These are phyloP conservation scores for Chamaetylas fuelleborni DNA, from an alignment of 2,113 vertebrate genomes.

Conservation along the genomic window DNA sequence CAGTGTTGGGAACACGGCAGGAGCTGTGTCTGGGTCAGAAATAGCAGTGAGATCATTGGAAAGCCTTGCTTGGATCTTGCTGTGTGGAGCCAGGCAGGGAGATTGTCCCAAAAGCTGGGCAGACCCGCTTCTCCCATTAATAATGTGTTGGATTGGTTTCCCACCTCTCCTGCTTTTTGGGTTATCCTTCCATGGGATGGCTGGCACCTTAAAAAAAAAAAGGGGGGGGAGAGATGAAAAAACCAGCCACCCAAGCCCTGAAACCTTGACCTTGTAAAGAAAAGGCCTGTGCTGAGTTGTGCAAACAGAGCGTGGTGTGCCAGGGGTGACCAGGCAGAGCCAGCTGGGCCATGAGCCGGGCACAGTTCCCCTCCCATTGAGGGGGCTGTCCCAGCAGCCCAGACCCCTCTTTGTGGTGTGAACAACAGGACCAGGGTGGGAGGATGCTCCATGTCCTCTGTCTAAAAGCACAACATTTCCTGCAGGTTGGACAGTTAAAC, in stretches of 20 bases:
- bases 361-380: not conserved
- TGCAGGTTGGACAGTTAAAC: not conserved
- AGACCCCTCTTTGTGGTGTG: not conserved
- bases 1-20: not conserved
- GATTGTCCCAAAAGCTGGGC: not conserved
- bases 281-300: not conserved
- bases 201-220: not conserved
- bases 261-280: not conserved
- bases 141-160: not conserved
- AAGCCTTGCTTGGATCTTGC: not conserved
- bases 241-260: not conserved
- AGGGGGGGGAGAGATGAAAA: rapidly evolving
- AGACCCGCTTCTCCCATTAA: rapidly evolving
- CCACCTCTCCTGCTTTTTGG: not conserved
- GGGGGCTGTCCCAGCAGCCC: not conserved
- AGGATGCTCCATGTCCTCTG: not conserved
- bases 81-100: not conserved
- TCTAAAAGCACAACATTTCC: rapidly evolving
- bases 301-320: not conserved
- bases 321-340: not conserved
- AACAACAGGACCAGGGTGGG: not conserved
- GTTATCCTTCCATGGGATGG: not conserved
- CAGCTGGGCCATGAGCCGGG: not conserved
- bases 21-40: not conserved
- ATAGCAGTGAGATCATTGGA: not conserved